These are phyloP conservation scores for Typhlomys cinereus DNA, from an alignment of 2,113 vertebrate genomes.

Conservation along the genomic window DNA sequence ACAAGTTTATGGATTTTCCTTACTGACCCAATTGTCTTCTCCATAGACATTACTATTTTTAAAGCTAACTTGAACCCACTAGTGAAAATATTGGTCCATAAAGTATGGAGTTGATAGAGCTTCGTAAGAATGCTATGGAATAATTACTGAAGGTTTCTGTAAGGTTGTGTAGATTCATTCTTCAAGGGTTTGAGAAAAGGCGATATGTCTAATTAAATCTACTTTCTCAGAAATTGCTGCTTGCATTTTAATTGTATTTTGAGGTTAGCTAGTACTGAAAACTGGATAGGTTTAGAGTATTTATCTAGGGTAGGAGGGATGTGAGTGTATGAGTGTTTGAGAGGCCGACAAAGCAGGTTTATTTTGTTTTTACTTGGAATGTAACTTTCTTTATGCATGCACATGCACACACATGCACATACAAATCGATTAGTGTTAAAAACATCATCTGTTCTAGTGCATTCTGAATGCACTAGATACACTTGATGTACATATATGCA, in stretches of 20 bases:
- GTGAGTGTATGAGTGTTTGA: background rate
- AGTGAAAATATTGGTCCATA: background rate
- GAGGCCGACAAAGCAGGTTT: background rate
- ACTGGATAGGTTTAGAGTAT: too few relatives aligned
- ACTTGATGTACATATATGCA: background rate
- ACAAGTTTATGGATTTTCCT: background rate
- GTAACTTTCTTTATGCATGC: background rate
- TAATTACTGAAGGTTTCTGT: background rate
- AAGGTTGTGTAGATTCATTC: background rate
- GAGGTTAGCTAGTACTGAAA: constrained; percentile 36
- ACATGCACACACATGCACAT: background rate
- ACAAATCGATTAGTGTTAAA: background rate
- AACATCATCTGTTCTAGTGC: background rate
- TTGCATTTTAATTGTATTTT: constrained; percentile 34
- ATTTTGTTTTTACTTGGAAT: background rate
- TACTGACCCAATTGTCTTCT: background rate
- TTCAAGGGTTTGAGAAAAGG: background rate
- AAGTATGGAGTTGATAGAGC: background rate
- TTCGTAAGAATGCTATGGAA: background rate
- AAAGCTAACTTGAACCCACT: background rate
- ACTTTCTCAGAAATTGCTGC: background rate
- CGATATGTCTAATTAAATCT: background rate
- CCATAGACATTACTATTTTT: background rate
- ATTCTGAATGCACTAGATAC: background rate
- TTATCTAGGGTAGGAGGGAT: constrained; percentile 39